Evolutionary conservation across 2,113 vertebrate genomes (phyloP).

Genomic region (Zapornia atra): DNA sequence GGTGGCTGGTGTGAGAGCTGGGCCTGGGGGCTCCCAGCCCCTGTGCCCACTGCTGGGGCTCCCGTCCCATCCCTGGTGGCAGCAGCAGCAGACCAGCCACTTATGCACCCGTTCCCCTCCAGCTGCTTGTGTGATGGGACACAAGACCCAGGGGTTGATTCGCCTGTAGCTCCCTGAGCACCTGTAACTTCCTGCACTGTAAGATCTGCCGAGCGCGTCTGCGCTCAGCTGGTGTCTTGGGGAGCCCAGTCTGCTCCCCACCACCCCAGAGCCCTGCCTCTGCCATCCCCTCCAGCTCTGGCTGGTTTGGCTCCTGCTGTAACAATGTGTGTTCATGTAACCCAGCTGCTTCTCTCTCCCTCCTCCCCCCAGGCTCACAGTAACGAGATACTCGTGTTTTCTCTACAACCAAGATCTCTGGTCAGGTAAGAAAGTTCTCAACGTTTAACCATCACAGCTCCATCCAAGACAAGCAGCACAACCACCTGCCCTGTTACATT

Average conservation of each 20-base stretch:
- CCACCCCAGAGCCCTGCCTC: accelerated
- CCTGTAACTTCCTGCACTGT: accelerated
- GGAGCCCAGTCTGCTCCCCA: too few relatives aligned
- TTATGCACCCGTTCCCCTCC: accelerated
- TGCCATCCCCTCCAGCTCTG: accelerated
- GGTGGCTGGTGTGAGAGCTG: not conserved
- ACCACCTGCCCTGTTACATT: accelerated
- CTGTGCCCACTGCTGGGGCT: too few relatives aligned
- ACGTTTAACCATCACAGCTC: accelerated
- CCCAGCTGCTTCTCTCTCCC: not conserved
- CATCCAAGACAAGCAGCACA: not conserved
- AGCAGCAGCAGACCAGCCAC: not conserved
- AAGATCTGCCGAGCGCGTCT: not conserved
- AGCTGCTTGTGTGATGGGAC: not conserved
- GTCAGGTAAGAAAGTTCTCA: slow-evolving; percentile 78
- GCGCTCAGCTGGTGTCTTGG: accelerated
- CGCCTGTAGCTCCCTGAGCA: not conserved
- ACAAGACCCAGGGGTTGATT: too few relatives aligned
- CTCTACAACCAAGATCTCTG: slow-evolving; percentile 91
- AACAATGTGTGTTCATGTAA: not conserved
- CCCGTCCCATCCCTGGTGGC: not conserved
- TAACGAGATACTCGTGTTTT: slow-evolving; percentile 91
- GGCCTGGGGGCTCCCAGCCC: accelerated
- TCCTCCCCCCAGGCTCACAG: slow-evolving; percentile 86
- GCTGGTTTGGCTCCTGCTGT: not conserved